Percentiles rank a stretch among this genome's conserved stretches.
phyloP scores from a whole-genome alignment of 2,113 vertebrate genomes.

The Chitala chitala region DNA sequence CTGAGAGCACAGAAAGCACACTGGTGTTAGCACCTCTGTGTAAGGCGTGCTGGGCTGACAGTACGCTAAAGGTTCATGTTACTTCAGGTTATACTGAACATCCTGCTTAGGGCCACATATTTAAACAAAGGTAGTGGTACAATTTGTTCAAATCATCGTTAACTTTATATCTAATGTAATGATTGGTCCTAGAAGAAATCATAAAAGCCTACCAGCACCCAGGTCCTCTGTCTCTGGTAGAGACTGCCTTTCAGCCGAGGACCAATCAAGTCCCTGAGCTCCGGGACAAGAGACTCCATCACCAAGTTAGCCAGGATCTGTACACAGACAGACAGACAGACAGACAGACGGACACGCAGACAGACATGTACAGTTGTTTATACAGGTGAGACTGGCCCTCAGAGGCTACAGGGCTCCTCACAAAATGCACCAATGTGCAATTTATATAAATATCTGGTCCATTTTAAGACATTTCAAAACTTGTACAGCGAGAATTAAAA shows the following conservation, averaged over 20 bases:
- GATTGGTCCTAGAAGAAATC: neutral
- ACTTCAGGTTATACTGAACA: neutral
- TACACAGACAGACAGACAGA: neutral
- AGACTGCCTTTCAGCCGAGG: slow-evolving; percentile 84
- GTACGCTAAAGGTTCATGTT: neutral
- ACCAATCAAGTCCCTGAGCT: slow-evolving; percentile 71
- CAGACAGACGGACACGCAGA: too few relatives aligned
- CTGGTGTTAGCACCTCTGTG: too few relatives aligned
- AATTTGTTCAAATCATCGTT: too few relatives aligned
- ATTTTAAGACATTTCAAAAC: too few relatives aligned
- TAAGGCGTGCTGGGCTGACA: too few relatives aligned
- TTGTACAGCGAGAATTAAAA: too few relatives aligned
- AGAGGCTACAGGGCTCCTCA: neutral
- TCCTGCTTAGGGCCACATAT: neutral
- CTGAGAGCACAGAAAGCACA: slow-evolving; percentile 45
- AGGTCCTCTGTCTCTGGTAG: slow-evolving; percentile 76
- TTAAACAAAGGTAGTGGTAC: neutral
- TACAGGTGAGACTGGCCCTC: neutral
- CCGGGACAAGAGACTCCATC: slow-evolving; percentile 84
- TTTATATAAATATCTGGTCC: too few relatives aligned
- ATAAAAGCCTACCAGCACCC: slow-evolving; percentile 75
- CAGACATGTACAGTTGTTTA: neutral
- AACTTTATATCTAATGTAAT: neutral
- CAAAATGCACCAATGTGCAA: too few relatives aligned
- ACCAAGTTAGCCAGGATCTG: slow-evolving; percentile 90